Evolutionary conservation across 1,140 invertebrate species (phyloP).

Genomic region (Papilio xuthus): DNA sequence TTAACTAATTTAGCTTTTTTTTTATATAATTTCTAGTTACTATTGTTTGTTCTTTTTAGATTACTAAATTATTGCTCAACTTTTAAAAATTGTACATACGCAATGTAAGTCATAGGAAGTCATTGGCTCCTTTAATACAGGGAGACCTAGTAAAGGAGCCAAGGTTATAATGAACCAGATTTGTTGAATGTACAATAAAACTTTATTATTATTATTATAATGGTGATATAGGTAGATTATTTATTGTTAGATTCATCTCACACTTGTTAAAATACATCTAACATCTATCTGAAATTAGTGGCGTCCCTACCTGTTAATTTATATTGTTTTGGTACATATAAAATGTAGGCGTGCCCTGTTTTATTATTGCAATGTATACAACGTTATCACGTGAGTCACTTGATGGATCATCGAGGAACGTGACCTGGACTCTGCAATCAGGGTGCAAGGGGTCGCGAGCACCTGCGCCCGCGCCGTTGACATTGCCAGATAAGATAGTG

Average conservation of each 20-base stretch:
- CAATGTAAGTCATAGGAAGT: too few species aligned
- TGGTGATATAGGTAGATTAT: too few species aligned
- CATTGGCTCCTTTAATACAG: too few species aligned
- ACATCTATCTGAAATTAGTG: background rate
- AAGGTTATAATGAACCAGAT: too few species aligned
- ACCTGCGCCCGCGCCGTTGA: conserved; percentile 76
- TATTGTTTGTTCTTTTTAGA: too few species aligned
- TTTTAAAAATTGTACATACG: too few species aligned
- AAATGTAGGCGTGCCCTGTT: background rate
- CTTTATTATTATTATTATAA: too few species aligned
- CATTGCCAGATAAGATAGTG: conserved; percentile 79
- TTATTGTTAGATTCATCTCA: background rate
- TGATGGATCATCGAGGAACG: conserved; percentile 41
- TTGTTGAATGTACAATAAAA: too few species aligned
- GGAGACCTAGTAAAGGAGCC: too few species aligned
- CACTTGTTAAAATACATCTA: background rate
- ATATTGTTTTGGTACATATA: conserved; percentile 1
- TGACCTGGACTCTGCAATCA: conserved; percentile 48
- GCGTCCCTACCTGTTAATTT: background rate
- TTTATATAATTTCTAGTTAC: too few species aligned
- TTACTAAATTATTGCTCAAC: too few species aligned
- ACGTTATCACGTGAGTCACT: conserved; percentile 41
- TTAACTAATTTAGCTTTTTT: too few species aligned
- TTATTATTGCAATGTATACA: conserved; percentile 30
- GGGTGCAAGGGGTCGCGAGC: conserved; percentile 68